Evolutionary conservation across 2,888 invertebrate species (phyloP).

Genomic region (Pseudococcus longispinus): DNA sequence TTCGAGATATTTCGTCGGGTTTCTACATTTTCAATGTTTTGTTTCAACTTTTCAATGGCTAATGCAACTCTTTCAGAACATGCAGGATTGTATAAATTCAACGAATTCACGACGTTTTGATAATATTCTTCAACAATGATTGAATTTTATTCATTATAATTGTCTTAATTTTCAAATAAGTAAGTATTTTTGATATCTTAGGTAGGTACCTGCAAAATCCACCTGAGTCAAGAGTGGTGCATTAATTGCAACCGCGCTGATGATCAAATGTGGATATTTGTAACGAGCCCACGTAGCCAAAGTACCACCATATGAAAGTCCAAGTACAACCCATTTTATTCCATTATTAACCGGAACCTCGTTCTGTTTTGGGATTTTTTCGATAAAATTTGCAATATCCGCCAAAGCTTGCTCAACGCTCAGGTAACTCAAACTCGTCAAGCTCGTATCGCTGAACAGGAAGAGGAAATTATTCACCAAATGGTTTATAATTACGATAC

Average conservation of each 20-base stretch:
- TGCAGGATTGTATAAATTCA: neutral
- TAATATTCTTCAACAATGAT: neutral
- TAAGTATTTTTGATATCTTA: neutral
- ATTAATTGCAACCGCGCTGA: constrained; percentile 87
- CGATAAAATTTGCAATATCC: constrained; percentile 85
- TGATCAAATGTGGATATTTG: constrained; percentile 87
- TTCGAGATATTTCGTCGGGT: neutral
- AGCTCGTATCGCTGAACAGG: constrained; percentile 76
- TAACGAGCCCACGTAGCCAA: constrained; percentile 88
- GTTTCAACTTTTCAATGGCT: neutral
- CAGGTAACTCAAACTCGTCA: constrained; percentile 79
- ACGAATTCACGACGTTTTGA: neutral
- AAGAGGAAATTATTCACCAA: neutral
- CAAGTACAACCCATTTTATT: constrained; percentile 88
- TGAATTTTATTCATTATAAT: neutral
- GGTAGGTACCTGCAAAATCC: constrained; percentile 76
- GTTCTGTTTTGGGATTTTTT: constrained; percentile 72
- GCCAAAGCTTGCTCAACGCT: constrained; percentile 82
- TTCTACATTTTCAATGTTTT: neutral
- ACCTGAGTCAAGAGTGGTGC: constrained; percentile 86
- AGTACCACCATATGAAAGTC: constrained; percentile 95
- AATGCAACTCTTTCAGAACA: neutral
- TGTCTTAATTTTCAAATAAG: no score
- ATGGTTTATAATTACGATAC: neutral
- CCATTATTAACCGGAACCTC: constrained; percentile 64